Evolutionary conservation across 2,797 vertebrate genomes (phyloP), one percentile per base, ranked within the genome.

Genomic region (Anisognathus igniventris): DNA sequence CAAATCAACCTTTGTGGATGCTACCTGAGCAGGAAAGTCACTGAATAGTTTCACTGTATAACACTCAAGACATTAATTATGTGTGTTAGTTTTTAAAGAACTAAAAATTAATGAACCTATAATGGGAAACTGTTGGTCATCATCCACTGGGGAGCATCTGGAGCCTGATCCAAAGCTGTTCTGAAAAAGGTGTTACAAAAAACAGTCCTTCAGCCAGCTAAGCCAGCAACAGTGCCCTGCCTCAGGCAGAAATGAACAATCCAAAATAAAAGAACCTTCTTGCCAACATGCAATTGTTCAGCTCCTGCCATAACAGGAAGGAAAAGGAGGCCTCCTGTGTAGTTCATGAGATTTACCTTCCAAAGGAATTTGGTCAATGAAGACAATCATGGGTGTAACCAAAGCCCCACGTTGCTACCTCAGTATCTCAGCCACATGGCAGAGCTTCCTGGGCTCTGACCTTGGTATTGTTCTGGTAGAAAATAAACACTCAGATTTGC

Each of bases 371-470:
- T 73, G 81, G 67, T 50, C 56, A 82, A 61, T 71, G 53, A 81
- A 75, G 75, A 93, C 79, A 96, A 91, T 81, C 44, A 72, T 68
- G 82, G 87, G 92, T 86, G 87, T 93, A 88, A 91, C 88, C 71
- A 67, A 90, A 91, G 64, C 20, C 62, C 28, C 70, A 9, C n/a
- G 12, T 14, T 78, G 50, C 45, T 91, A 44, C 66, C 58, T 90
- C 54, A 27, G 77, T 87, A 78, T 82, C 78, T 92, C 94, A 92
- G 14, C 42, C 61, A 90, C 58, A 74, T 5, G 39, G 84, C 89
- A 91, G 72, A 53, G 25, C 61, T 79, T 92, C 84, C 86, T 42
- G 64, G 54, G 89, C 72, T 67, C 81, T 87, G 89, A 72, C 45
- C 65, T 85, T 64, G 61, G 37, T 27, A 51, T 75, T 13, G 4